phyloP scores from a whole-genome alignment of 2,888 invertebrate species.

The Hetaerina titia region DNA sequence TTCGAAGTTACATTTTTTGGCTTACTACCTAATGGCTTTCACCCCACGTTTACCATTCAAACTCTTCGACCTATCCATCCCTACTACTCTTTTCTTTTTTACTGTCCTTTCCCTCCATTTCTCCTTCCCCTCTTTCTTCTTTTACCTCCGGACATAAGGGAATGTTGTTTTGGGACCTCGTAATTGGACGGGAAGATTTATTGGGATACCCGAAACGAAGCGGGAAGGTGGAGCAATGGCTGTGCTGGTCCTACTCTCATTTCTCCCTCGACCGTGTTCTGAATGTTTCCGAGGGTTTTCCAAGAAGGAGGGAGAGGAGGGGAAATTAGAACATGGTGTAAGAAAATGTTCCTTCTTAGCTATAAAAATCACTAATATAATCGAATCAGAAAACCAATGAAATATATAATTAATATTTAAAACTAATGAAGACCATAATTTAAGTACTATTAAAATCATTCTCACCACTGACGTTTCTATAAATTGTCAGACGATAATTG shows the following conservation, averaged over 20 bases:
- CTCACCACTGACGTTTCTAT: too few relatives aligned
- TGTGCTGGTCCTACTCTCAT: slow-evolving; percentile 33
- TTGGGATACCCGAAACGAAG: slow-evolving; percentile 32
- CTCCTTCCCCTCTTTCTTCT: background rate
- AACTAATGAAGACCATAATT: background rate
- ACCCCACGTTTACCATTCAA: background rate
- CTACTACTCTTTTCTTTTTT: background rate
- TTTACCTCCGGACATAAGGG: slow-evolving; percentile 51
- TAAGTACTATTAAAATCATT: too few relatives aligned
- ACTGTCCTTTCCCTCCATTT: background rate
- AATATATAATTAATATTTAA: background rate
- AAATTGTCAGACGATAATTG: too few relatives aligned
- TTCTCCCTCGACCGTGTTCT: slow-evolving; percentile 25
- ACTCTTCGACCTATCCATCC: background rate
- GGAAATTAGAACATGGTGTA: slow-evolving; percentile 15
- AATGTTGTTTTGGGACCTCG: slow-evolving; percentile 65
- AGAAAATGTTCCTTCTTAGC: background rate
- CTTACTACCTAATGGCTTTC: background rate
- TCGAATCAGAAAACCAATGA: background rate
- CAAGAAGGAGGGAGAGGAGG: slow-evolving; percentile 7
- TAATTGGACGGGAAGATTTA: slow-evolving; percentile 65
- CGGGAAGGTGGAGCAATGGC: slow-evolving; percentile 21
- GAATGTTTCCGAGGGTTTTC: slow-evolving; percentile 33
- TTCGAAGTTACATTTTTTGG: too few relatives aligned
- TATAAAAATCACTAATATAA: background rate